These are phyloP conservation scores for Synanthedon andrenaeformis DNA, from an alignment of 2,888 invertebrate genomes.

Conservation along the genomic window DNA sequence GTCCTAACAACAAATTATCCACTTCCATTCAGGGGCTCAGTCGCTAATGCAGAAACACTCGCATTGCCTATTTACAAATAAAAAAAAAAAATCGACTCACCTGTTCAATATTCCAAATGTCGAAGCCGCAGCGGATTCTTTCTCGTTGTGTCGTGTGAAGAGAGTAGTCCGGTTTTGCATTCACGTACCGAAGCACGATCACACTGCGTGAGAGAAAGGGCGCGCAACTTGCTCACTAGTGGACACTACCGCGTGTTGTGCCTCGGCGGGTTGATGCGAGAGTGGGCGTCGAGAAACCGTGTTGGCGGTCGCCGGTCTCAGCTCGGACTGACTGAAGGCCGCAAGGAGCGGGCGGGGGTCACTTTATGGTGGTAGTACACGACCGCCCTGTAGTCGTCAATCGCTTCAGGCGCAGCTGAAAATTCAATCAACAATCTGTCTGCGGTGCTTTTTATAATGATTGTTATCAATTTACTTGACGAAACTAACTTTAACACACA, in stretches of 20 bases:
- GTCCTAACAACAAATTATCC: conserved; percentile 24
- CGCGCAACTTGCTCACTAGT: conserved; percentile 53
- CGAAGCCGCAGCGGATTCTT: conserved; percentile 39
- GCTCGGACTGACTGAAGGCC: conserved; percentile 64
- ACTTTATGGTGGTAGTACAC: conserved; percentile 41
- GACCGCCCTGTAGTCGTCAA: conserved; percentile 20
- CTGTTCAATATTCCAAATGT: conserved; percentile 39
- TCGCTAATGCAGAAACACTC: conserved; percentile 43
- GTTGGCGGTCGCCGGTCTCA: conserved; percentile 51
- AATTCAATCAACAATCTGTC: neutral
- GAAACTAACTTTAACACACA: too few species aligned
- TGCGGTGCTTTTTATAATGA: neutral
- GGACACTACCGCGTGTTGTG: conserved; percentile 54
- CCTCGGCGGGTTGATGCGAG: conserved; percentile 39
- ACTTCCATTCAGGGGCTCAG: conserved; percentile 15
- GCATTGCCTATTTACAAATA: conserved; percentile 27
- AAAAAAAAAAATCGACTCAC: conserved; percentile 33
- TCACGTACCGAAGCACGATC: conserved; percentile 64
- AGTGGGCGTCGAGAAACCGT: conserved; percentile 56
- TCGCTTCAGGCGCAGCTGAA: conserved; percentile 10
- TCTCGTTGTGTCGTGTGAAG: conserved; percentile 42
- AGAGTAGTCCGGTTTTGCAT: conserved; percentile 65
- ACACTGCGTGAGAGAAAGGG: conserved; percentile 68
- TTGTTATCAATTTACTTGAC: too few species aligned
- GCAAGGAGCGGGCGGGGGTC: conserved; percentile 64